Evolutionary conservation across 2,888 invertebrate genomes (phyloP).

Genomic region (Acronicta psi): DNA sequence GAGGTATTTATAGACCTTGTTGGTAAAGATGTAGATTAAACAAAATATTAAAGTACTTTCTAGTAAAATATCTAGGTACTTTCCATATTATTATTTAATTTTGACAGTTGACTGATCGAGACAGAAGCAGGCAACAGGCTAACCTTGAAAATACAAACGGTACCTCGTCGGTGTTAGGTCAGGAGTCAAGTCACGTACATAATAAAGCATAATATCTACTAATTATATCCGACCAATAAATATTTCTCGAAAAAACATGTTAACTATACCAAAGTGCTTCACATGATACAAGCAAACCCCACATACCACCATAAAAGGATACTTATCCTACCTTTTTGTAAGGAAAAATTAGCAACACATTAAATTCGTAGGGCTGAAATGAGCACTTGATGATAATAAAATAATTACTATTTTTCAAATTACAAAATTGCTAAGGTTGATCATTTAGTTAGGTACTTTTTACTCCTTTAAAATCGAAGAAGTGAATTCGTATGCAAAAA

Average conservation of each 20-base stretch:
- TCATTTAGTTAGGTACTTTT: too few species aligned
- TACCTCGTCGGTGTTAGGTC: neutral
- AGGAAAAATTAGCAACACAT: too few species aligned
- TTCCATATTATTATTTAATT: too few species aligned
- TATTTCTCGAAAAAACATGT: neutral
- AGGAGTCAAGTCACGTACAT: neutral
- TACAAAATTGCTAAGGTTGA: too few species aligned
- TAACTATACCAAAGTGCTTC: neutral
- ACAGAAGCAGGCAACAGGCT: neutral
- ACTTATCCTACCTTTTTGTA: too few species aligned
- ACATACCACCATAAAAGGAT: too few species aligned
- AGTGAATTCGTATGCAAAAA: conserved; percentile 25
- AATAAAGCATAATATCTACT: conserved; percentile 1
- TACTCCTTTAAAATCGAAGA: conserved; percentile 27
- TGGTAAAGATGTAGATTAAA: conserved; percentile 6
- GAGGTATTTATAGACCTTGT: conserved; percentile 13
- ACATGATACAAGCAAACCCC: neutral
- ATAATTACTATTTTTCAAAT: too few species aligned
- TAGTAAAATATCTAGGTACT: too few species aligned
- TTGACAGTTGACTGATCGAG: too few species aligned
- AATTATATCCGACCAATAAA: neutral
- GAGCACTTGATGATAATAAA: too few species aligned
- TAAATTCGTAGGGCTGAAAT: too few species aligned
- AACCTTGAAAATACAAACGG: neutral
- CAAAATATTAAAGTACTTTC: neutral